These are phyloP conservation scores for Manduca sexta DNA, from an alignment of 1,140 invertebrate species.

Conservation along the genomic window DNA sequence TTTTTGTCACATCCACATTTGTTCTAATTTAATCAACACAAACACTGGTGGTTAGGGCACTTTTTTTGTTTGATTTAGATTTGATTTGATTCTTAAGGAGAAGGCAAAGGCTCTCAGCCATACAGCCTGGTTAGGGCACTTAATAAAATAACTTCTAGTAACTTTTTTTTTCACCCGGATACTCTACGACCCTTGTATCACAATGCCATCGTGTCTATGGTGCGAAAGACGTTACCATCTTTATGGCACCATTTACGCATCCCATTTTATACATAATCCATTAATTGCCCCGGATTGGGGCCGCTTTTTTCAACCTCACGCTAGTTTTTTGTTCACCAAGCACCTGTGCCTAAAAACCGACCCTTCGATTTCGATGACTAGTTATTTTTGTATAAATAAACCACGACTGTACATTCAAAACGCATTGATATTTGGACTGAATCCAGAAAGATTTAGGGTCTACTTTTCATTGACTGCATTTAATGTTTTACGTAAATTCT, in stretches of 20 bases:
- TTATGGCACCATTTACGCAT: slow-evolving; percentile 36
- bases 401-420: not conserved
- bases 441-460: not conserved
- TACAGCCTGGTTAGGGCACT: too few species aligned
- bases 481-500: slow-evolving; percentile 43
- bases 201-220: slow-evolving; percentile 16
- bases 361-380: slow-evolving; percentile 57
- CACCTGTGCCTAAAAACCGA: slow-evolving; percentile 52
- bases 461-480: not conserved
- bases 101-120: too few species aligned
- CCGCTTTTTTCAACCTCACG: slow-evolving; percentile 16
- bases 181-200: not conserved
- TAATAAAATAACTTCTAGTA: too few species aligned
- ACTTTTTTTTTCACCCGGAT: not conserved
- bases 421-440: not conserved
- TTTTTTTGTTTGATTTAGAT: too few species aligned
- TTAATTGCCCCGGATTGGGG: slow-evolving; percentile 51
- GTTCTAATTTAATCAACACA: too few species aligned
- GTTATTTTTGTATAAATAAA: slow-evolving; percentile 58
- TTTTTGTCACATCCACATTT: too few species aligned
- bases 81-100: too few species aligned
- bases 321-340: slow-evolving; percentile 24
- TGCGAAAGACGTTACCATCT: slow-evolving; percentile 32
- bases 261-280: slow-evolving; percentile 48
- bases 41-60: too few species aligned